Percentiles rank a stretch among this genome's conserved stretches.
Conservation (phyloP, 1,140 invertebrate genomes). For the Telenomus remus region DNA sequence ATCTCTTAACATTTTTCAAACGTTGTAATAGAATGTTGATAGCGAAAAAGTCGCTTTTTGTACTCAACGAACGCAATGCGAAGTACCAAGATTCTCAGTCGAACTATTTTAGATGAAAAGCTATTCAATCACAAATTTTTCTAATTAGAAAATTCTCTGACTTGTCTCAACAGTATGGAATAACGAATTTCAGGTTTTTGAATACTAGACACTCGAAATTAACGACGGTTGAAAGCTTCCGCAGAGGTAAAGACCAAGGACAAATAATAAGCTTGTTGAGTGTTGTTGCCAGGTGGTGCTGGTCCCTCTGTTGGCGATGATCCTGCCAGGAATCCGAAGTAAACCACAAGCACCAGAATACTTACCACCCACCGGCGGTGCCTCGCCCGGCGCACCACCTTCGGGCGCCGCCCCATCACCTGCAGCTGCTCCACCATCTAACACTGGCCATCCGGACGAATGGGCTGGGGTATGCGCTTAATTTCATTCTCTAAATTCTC, state of each 20-base stretch:
- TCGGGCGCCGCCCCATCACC: constrained; percentile 61
- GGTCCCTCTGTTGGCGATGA: constrained; percentile 63
- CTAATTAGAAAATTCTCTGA: too few species aligned
- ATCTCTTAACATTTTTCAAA: too few species aligned
- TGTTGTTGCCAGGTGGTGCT: constrained; percentile 62
- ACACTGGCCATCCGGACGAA: constrained; percentile 70
- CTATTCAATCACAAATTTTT: too few species aligned
- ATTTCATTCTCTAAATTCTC: constrained; percentile 48
- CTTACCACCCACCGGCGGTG: constrained; percentile 74
- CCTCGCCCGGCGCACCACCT: constrained; percentile 60
- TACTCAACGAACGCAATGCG: too few species aligned
- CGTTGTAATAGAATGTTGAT: too few species aligned
- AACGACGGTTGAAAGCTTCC: background rate
- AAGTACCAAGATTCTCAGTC: too few species aligned
- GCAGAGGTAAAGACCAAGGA: constrained; percentile 11
- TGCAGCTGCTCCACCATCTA: constrained; percentile 31
- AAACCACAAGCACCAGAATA: constrained; percentile 76
- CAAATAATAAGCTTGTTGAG: constrained; percentile 51
- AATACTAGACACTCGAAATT: background rate
- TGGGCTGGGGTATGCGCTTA: constrained; percentile 70
- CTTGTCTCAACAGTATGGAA: too few species aligned
- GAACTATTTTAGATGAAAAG: too few species aligned
- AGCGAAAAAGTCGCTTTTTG: too few species aligned
- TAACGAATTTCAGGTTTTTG: too few species aligned
- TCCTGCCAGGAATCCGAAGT: constrained; percentile 65